These are phyloP conservation scores for Buathra laborator DNA, from an alignment of 2,888 invertebrate genomes.

Conservation along the genomic window DNA sequence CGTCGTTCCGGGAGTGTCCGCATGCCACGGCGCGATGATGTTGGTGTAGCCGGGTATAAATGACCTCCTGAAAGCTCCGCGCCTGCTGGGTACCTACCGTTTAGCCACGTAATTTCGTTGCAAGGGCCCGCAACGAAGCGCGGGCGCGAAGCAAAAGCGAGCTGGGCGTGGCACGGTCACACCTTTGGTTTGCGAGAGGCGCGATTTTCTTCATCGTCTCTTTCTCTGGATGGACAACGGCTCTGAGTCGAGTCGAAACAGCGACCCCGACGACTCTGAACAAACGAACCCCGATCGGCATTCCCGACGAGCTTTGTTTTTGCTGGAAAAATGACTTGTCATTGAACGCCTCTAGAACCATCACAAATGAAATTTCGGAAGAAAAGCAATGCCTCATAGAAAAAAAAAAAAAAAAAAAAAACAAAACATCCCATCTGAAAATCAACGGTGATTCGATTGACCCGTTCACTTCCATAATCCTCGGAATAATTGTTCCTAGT, in stretches of 20 bases:
- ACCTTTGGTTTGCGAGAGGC: slow-evolving; percentile 77
- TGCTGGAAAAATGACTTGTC: slow-evolving; percentile 66
- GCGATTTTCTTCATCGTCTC: slow-evolving; percentile 71
- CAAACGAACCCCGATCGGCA: slow-evolving; percentile 28
- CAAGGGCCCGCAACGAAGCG: slow-evolving; percentile 70
- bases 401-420: background rate
- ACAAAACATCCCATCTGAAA: background rate
- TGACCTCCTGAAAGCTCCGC: slow-evolving; percentile 65
- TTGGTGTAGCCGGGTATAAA: slow-evolving; percentile 55
- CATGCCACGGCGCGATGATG: slow-evolving; percentile 26
- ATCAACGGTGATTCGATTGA: background rate
- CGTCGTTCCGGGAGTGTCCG: slow-evolving; percentile 62
- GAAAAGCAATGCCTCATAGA: background rate
- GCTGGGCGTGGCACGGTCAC: slow-evolving; percentile 82
- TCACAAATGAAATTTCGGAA: slow-evolving; percentile 10
- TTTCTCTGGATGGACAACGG: slow-evolving; percentile 63
- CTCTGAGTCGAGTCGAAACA: slow-evolving; percentile 18
- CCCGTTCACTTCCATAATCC: background rate
- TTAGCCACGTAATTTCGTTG: slow-evolving; percentile 80
- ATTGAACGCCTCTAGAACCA: slow-evolving; percentile 37
- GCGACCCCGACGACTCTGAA: slow-evolving; percentile 15
- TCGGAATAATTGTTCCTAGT: slow-evolving; percentile 9
- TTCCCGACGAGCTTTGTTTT: slow-evolving; percentile 62
- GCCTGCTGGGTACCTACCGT: slow-evolving; percentile 63
- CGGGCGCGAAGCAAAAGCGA: slow-evolving; percentile 50